Conservation (phyloP, 2,797 vertebrate genomes). For the Carcharodon carcharias region DNA sequence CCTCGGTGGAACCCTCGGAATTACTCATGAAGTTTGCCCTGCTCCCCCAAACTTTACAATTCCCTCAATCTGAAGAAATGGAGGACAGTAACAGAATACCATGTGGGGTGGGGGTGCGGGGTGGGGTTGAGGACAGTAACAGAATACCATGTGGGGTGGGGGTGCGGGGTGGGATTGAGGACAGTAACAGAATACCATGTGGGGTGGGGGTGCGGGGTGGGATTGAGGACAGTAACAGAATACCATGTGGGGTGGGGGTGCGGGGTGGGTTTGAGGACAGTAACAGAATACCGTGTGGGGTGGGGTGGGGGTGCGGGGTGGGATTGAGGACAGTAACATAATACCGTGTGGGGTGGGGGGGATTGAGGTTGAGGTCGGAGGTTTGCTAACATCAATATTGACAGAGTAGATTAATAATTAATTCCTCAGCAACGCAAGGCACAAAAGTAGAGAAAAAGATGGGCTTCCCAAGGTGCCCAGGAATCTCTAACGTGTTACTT, state of each 20-base stretch:
- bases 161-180: no score
- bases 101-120: not conserved
- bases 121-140: no score
- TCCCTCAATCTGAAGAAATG: not conserved
- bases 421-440: not conserved
- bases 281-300: no score
- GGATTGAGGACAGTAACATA: not conserved
- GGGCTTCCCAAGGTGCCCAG: not conserved
- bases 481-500: not conserved
- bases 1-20: not conserved
- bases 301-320: no score
- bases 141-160: no score
- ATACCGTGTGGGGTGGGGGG: not conserved
- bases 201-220: no score
- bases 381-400: not conserved
- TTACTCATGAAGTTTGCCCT: not conserved
- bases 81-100: not conserved
- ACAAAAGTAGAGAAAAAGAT: not conserved
- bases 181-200: rapidly evolving
- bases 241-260: no score
- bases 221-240: no score
- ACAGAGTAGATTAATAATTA: not conserved
- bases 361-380: not conserved
- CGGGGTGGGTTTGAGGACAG: no score
- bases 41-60: not conserved